Conservation (phyloP, 2,797 vertebrate genomes). For the Spinus pinus region DNA sequence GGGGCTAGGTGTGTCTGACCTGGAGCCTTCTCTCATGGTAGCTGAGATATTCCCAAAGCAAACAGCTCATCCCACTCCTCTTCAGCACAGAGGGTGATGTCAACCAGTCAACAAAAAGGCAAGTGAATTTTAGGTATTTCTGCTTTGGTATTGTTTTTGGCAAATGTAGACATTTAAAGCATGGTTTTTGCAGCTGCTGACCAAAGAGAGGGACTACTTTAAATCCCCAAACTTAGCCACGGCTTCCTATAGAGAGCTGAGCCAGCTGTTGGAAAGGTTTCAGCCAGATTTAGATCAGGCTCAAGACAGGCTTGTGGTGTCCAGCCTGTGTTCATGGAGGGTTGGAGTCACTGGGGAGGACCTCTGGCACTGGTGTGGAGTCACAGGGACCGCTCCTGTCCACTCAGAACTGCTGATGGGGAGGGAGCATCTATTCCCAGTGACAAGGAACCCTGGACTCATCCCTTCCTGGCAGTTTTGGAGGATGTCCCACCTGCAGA, state of each 20-base stretch:
- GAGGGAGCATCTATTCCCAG: rapidly evolving
- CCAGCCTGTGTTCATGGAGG: rapidly evolving
- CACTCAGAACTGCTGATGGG: not conserved
- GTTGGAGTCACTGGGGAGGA: not conserved
- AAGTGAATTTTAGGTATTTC: not conserved
- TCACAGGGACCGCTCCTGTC: not conserved
- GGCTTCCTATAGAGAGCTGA: not conserved
- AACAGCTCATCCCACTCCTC: not conserved
- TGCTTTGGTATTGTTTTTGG: not conserved
- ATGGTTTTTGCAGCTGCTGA: not conserved
- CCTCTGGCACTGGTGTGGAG: not conserved
- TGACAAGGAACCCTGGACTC: rapidly evolving
- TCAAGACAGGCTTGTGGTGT: not conserved
- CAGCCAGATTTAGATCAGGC: not conserved
- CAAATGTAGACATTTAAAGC: not conserved
- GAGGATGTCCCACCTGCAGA: not conserved
- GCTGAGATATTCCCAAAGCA: not conserved
- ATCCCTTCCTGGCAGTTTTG: not conserved
- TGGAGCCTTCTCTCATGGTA: not conserved
- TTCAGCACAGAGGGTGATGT: not conserved
- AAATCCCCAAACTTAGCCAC: rapidly evolving
- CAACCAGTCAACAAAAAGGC: not conserved
- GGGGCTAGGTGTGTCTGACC: not conserved
- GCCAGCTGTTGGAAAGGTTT: not conserved
- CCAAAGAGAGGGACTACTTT: not conserved